These are phyloP conservation scores for Trachymyrmex cornetzi DNA, from an alignment of 1,140 invertebrate species.

Conservation along the genomic window DNA sequence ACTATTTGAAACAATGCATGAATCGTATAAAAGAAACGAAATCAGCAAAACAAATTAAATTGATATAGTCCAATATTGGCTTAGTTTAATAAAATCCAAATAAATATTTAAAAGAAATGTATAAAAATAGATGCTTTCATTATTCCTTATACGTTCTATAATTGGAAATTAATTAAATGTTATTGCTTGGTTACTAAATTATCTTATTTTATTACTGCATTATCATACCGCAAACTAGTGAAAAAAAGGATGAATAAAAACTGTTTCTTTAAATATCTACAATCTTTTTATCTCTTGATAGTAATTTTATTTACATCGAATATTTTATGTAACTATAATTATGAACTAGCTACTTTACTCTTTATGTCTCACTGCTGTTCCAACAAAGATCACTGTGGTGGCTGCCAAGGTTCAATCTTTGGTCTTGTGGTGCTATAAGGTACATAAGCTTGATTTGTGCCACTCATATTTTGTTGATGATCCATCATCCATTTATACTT, in stretches of 20 bases:
- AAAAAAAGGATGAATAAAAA: neutral
- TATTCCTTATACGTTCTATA: neutral
- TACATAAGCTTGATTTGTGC: slow-evolving; percentile 93
- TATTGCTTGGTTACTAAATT: neutral
- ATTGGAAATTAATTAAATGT: slow-evolving; percentile 33
- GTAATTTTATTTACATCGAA: slow-evolving; percentile 39
- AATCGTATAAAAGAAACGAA: slow-evolving; percentile 12
- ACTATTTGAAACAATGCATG: slow-evolving; percentile 34
- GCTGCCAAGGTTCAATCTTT: slow-evolving; percentile 95
- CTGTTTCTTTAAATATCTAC: neutral
- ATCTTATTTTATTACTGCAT: slow-evolving; percentile 4
- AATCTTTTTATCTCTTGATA: neutral
- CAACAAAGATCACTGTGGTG: slow-evolving; percentile 79
- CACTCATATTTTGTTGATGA: slow-evolving; percentile 94
- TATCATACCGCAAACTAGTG: neutral
- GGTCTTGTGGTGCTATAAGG: slow-evolving; percentile 95
- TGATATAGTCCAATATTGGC: slow-evolving; percentile 14
- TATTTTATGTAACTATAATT: slow-evolving; percentile 36
- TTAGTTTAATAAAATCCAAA: slow-evolving; percentile 34
- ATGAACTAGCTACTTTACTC: slow-evolving; percentile 17
- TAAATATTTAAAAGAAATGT: slow-evolving; percentile 40
- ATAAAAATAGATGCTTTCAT: neutral
- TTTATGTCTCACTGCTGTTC: neutral
- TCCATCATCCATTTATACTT: slow-evolving; percentile 95
- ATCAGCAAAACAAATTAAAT: neutral